Evolutionary conservation across 2,888 invertebrate species (phyloP).

Genomic region (Bombyx huttoni): DNA sequence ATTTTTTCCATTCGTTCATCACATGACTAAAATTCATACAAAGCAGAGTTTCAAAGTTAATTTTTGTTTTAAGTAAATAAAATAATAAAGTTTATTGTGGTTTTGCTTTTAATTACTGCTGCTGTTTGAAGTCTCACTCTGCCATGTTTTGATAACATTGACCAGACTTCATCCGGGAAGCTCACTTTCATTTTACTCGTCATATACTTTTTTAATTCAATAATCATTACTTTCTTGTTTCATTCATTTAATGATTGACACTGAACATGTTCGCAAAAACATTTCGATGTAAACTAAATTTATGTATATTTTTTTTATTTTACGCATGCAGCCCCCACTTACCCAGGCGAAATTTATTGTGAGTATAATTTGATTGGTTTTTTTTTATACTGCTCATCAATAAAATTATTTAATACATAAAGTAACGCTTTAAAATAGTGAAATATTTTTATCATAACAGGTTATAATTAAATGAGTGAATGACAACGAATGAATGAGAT

Average conservation of each 20-base stretch:
- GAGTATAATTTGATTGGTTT: slow-evolving; percentile 32
- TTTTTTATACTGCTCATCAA: neutral
- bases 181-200: neutral
- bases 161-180: too few species aligned
- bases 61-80: neutral
- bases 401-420: too few species aligned
- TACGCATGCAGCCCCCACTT: slow-evolving; percentile 70
- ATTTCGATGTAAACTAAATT: neutral
- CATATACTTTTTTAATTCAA: neutral
- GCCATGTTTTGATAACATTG: neutral
- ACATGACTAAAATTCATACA: neutral
- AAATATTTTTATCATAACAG: neutral
- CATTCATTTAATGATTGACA: slow-evolving; percentile 20
- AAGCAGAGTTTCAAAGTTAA: neutral
- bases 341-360: slow-evolving; percentile 65
- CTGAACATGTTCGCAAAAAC: too few species aligned
- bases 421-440: too few species aligned
- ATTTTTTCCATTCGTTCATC: neutral
- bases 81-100: neutral
- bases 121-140: neutral
- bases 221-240: slow-evolving; percentile 8
- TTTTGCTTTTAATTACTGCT: neutral
- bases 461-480: neutral
- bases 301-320: slow-evolving; percentile 30
- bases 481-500: neutral